Percentiles rank a stretch among this genome's conserved stretches.
Conservation (phyloP, 2,888 invertebrate species). For the Diachrysia chrysitis region DNA sequence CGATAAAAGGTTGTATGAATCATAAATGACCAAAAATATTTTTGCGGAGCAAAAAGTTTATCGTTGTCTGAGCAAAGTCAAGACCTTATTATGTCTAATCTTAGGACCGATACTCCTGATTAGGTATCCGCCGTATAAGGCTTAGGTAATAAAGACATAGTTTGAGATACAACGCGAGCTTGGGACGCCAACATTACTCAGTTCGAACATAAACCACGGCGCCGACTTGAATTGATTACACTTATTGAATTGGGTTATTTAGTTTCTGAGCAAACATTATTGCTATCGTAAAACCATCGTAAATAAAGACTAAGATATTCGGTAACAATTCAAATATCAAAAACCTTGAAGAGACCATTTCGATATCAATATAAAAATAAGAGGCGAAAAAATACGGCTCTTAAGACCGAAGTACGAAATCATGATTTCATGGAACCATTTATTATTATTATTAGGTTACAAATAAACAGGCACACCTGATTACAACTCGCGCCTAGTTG, state of each 20-base stretch:
- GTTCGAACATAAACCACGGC: constrained; percentile 30
- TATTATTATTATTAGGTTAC: too few relatives aligned
- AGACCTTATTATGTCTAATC: constrained; percentile 1
- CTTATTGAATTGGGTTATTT: constrained; percentile 34
- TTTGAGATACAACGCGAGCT: constrained; percentile 18
- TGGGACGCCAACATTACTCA: constrained; percentile 32
- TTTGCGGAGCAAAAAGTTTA: neutral
- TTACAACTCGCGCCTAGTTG: neutral
- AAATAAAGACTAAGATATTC: neutral
- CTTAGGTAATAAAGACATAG: constrained; percentile 19
- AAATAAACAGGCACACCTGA: neutral
- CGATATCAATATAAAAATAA: neutral
- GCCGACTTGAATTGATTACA: constrained; percentile 37
- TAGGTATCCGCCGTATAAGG: constrained; percentile 20
- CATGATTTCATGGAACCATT: too few relatives aligned
- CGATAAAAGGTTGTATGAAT: constrained; percentile 1
- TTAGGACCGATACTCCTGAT: neutral
- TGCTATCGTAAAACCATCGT: neutral
- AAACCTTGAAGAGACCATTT: neutral
- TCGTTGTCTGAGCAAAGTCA: neutral
- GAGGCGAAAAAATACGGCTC: neutral
- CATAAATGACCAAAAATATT: neutral
- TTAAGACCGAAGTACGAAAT: neutral
- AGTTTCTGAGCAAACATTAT: constrained; percentile 13
- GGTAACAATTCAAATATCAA: neutral